phyloP scores from a whole-genome alignment of 2,113 vertebrate species.

The Ptychochromis oligacanthus region DNA sequence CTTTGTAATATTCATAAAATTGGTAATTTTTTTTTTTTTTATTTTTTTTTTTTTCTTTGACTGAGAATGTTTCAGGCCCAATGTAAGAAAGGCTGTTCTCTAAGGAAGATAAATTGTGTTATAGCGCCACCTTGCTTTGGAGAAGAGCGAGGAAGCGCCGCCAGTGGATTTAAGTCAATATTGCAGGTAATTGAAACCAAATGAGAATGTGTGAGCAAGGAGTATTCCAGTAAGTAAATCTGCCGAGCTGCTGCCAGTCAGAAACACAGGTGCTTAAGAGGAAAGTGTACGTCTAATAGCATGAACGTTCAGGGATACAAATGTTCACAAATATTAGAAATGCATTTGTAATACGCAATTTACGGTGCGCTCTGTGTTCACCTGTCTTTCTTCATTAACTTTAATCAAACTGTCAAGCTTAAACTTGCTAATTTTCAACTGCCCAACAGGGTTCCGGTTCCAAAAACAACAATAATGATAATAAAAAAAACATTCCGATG shows the following conservation, averaged over 20 bases:
- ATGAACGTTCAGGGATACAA: not conserved
- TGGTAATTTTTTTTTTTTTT: not conserved
- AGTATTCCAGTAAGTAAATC: constrained; percentile 9
- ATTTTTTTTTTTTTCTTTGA: not conserved
- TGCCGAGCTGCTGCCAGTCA: constrained; percentile 20
- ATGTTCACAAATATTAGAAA: not conserved
- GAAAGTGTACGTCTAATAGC: constrained; percentile 1
- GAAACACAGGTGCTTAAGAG: constrained; percentile 19
- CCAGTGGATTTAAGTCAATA: constrained; percentile 10
- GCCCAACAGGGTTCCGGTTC: not conserved
- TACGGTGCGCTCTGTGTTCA: not conserved
- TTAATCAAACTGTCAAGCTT: not conserved
- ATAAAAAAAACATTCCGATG: not conserved
- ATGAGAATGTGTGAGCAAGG: constrained; percentile 15
- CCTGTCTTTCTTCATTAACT: not conserved
- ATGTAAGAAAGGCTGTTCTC: not conserved
- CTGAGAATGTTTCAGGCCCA: constrained; percentile 5
- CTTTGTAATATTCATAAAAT: not conserved
- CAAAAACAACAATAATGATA: not conserved
- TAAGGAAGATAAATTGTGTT: constrained; percentile 42
- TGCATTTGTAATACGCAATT: not conserved
- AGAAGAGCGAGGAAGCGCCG: not conserved
- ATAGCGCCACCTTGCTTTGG: constrained; percentile 66
- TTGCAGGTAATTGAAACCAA: constrained; percentile 33
- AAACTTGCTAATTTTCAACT: not conserved